Conservation (phyloP, 2,797 vertebrate genomes). For the Coregonus suidteri region DNA sequence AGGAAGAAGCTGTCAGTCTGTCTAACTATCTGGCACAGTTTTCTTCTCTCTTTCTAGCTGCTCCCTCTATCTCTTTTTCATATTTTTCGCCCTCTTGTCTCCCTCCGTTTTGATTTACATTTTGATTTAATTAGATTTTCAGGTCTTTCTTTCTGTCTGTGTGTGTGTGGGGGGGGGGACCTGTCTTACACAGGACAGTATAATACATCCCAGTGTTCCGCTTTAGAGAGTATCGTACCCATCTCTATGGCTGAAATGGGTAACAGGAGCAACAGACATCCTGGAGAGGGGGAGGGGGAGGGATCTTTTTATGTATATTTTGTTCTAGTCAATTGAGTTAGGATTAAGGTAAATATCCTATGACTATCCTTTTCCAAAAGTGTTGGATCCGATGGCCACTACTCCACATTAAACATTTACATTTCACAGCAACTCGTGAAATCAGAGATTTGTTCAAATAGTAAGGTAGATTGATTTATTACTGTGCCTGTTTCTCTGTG, state of each 20-base stretch:
- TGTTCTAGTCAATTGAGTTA: background rate
- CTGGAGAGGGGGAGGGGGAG: background rate
- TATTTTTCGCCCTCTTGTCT: no score
- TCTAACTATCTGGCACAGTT: conserved; percentile 1
- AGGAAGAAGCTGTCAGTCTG: background rate
- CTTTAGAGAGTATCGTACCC: background rate
- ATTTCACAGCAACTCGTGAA: background rate
- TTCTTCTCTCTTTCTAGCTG: background rate
- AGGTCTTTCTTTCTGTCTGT: no score
- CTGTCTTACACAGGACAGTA: background rate
- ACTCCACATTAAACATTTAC: background rate
- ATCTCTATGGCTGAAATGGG: background rate
- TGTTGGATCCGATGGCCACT: background rate
- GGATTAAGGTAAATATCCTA: background rate
- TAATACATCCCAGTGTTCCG: no score
- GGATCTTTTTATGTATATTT: background rate
- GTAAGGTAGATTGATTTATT: background rate
- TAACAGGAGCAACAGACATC: background rate
- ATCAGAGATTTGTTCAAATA: background rate
- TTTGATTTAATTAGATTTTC: no score
- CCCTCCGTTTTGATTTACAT: no score
- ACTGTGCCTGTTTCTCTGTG: background rate
- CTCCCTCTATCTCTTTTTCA: background rate
- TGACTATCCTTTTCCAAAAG: background rate
- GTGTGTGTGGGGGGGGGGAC: background rate